These are phyloP conservation scores for Muscicapa adusta DNA, from an alignment of 2,113 vertebrate species.

Conservation along the genomic window DNA sequence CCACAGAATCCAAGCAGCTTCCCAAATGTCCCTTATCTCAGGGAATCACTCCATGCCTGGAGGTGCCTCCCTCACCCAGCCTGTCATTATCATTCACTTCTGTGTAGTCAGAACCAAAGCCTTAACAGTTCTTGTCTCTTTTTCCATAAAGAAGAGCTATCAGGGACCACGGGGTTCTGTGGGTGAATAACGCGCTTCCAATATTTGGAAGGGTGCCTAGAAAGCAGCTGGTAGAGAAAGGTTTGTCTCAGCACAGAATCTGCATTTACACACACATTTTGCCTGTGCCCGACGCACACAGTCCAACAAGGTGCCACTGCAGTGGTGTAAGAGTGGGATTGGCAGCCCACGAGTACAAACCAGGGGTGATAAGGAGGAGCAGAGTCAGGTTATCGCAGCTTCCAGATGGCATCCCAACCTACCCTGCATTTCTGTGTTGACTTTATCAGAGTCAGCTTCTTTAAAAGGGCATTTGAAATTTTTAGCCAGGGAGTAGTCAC, in stretches of 20 bases:
- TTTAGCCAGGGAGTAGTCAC: background rate
- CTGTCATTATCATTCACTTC: background rate
- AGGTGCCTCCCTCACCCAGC: background rate
- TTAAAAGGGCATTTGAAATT: background rate
- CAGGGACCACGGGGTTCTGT: background rate
- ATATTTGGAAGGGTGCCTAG: background rate
- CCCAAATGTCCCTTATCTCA: accelerated
- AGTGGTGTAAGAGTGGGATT: background rate
- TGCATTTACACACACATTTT: background rate
- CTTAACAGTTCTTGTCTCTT: background rate
- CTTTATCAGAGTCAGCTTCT: constrained; percentile 1
- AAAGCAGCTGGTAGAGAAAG: background rate
- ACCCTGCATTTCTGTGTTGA: background rate
- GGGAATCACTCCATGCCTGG: background rate
- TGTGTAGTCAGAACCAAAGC: background rate
- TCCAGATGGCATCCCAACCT: background rate
- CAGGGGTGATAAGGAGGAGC: background rate
- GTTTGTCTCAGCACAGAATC: background rate
- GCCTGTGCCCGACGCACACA: background rate
- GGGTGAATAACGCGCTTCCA: background rate
- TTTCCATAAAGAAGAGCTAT: background rate
- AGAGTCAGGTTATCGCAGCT: background rate
- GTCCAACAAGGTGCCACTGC: background rate
- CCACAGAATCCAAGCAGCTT: background rate
- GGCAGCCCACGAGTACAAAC: background rate